These are phyloP conservation scores for Daboia siamensis DNA, from an alignment of 2,113 vertebrate genomes.

Conservation along the genomic window DNA sequence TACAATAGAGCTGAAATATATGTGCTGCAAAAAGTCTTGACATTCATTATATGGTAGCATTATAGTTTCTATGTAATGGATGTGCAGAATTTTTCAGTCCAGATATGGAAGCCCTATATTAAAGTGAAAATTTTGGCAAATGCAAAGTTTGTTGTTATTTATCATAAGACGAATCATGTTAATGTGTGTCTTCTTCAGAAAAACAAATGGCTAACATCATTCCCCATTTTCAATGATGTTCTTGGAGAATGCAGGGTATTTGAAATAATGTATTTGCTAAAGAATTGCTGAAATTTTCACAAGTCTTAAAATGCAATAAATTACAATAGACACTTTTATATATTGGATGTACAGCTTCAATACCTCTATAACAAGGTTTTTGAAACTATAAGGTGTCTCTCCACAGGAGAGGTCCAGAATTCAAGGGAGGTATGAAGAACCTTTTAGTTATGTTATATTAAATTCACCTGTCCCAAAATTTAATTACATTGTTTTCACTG, in stretches of 20 bases:
- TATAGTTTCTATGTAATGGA: not conserved
- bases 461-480: not conserved
- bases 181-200: not conserved
- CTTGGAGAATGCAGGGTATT: not conserved
- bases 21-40: not conserved
- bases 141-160: not conserved
- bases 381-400: not conserved
- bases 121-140: not conserved
- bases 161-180: not conserved
- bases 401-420: not conserved
- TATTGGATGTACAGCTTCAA: not conserved
- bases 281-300: not conserved
- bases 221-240: not conserved
- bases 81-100: not conserved
- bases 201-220: not conserved
- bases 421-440: not conserved
- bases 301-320: not conserved
- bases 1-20: not conserved
- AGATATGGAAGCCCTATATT: not conserved
- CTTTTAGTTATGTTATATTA: not conserved
- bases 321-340: not conserved
- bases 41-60: not conserved
- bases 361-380: not conserved
- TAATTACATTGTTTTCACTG: not conserved
- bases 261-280: not conserved